These are phyloP conservation scores for Hiodon alosoides DNA, from an alignment of 2,113 vertebrate species.

Conservation along the genomic window DNA sequence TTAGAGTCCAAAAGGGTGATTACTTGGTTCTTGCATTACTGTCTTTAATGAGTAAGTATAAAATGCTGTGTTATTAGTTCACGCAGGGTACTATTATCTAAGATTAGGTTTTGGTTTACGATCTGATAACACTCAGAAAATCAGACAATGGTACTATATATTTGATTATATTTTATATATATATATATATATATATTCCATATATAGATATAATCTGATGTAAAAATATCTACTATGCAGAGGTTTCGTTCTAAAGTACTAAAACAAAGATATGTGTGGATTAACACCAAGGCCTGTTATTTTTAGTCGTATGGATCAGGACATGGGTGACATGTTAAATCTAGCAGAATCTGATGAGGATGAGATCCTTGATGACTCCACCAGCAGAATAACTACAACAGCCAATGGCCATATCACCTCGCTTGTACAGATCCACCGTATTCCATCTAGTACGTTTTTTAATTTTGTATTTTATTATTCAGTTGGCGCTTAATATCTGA, in stretches of 20 bases:
- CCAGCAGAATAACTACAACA: slow-evolving; percentile 50
- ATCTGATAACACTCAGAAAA: neutral
- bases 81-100: too few species aligned
- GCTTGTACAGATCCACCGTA: slow-evolving; percentile 60
- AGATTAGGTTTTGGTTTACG: too few species aligned
- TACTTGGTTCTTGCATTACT: too few species aligned
- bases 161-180: neutral
- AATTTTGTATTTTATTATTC: too few species aligned
- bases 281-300: neutral
- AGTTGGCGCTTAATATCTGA: too few species aligned
- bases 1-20: too few species aligned
- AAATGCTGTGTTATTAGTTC: too few species aligned
- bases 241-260: neutral
- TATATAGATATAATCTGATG: neutral
- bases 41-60: too few species aligned
- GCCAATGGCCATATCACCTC: slow-evolving; percentile 52
- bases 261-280: neutral
- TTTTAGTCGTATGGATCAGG: slow-evolving; percentile 44
- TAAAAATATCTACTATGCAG: neutral
- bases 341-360: slow-evolving; percentile 86
- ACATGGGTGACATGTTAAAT: slow-evolving; percentile 67
- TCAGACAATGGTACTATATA: neutral
- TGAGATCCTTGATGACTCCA: slow-evolving; percentile 49
- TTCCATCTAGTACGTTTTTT: slow-evolving; percentile 51
- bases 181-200: too few species aligned